Evolutionary conservation across 2,888 invertebrate genomes (phyloP).

Genomic region (Laothoe populi): DNA sequence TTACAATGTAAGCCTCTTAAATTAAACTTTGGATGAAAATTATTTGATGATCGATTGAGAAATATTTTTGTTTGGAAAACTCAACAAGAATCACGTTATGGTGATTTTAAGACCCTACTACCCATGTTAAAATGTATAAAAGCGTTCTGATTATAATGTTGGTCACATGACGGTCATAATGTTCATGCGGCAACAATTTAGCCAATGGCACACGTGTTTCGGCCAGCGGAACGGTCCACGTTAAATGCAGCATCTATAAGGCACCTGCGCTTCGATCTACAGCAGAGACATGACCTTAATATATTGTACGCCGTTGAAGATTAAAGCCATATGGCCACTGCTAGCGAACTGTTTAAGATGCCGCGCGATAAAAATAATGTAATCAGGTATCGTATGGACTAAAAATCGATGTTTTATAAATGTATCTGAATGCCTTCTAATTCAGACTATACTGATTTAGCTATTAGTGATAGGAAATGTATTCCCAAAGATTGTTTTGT

Average conservation of each 20-base stretch:
- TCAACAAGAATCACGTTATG: no score
- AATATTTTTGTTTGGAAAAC: no score
- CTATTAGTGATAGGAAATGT: no score
- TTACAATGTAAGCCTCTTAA: no score
- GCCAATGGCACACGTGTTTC: slow-evolving; percentile 59
- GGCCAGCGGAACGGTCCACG: slow-evolving; percentile 45
- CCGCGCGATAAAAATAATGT: slow-evolving; percentile 11
- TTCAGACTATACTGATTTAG: no score
- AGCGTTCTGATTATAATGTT: slow-evolving; percentile 16
- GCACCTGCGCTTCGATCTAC: slow-evolving; percentile 70
- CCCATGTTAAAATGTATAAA: not conserved
- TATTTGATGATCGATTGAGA: no score
- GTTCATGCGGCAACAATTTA: slow-evolving; percentile 49
- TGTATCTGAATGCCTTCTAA: no score
- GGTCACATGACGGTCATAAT: slow-evolving; percentile 27
- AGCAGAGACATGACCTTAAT: slow-evolving; percentile 65
- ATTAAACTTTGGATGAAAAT: no score
- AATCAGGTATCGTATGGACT: not conserved
- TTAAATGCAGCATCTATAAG: slow-evolving; percentile 55
- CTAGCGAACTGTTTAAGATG: slow-evolving; percentile 6
- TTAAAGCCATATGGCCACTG: not conserved
- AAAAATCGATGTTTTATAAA: no score
- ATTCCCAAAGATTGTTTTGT: not conserved
- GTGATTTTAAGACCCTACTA: no score
- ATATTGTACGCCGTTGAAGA: slow-evolving; percentile 45